Evolutionary conservation across 2,797 vertebrate species (phyloP).

Genomic region (Euthynnus affinis): DNA sequence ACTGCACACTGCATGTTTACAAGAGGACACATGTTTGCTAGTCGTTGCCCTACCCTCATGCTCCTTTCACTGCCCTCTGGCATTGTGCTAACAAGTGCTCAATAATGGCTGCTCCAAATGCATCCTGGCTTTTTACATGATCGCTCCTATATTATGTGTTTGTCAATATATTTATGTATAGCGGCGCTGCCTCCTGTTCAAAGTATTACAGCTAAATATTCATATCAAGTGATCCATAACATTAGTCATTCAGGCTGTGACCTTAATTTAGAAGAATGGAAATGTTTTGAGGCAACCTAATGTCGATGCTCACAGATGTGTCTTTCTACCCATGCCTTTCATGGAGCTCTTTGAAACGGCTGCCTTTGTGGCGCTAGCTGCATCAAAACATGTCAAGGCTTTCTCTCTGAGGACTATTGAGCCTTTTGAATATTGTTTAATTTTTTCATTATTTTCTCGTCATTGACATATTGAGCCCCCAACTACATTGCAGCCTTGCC

Average conservation of each 20-base stretch:
- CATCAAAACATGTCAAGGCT: conserved; percentile 51
- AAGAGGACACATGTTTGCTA: not conserved
- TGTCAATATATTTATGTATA: conserved; percentile 20
- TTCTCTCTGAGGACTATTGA: conserved; percentile 47
- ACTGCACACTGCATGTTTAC: not conserved
- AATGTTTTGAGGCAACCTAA: conserved; percentile 47
- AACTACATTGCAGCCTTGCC: conserved; percentile 1
- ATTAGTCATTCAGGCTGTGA: conserved; percentile 37
- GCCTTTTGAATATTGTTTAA: conserved; percentile 40
- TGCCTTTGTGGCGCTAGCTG: conserved; percentile 43
- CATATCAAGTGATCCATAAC: conserved; percentile 46
- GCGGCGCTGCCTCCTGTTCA: conserved; percentile 7
- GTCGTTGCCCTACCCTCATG: not conserved
- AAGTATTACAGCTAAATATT: conserved; percentile 28
- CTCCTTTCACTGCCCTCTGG: conserved; percentile 21
- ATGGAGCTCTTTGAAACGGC: conserved; percentile 57
- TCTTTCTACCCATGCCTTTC: conserved; percentile 51
- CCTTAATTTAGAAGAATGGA: conserved; percentile 57
- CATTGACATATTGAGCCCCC: conserved; percentile 32
- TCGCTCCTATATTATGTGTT: conserved; percentile 22
- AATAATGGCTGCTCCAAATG: conserved; percentile 27
- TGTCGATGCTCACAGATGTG: conserved; percentile 39
- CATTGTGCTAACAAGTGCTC: conserved; percentile 26
- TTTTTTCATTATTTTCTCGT: conserved; percentile 26
- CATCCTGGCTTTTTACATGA: conserved; percentile 17